Percentiles rank a stretch among this genome's conserved stretches.
These are phyloP conservation scores for Noctua pronuba DNA, from an alignment of 2,888 invertebrate genomes.

Conservation along the genomic window DNA sequence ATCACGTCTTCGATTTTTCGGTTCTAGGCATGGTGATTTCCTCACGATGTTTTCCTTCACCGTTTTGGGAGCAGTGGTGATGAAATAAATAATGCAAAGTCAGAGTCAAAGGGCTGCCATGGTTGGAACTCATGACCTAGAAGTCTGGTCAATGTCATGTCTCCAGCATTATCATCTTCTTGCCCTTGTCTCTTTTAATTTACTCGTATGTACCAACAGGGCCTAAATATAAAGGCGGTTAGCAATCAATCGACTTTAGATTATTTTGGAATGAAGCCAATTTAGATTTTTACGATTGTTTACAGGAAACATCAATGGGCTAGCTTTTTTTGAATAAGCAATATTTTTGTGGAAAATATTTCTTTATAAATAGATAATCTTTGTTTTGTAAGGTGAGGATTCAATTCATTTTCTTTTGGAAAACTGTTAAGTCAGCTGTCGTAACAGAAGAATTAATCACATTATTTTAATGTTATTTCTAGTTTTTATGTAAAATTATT, in stretches of 20 bases:
- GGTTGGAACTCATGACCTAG: neutral
- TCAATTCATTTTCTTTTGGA: neutral
- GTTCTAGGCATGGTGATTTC: neutral
- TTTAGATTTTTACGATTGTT: constrained; percentile 43
- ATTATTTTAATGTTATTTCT: neutral
- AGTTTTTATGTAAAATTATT: neutral
- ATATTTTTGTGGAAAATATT: constrained; percentile 3
- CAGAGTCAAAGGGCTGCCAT: no score
- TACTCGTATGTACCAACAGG: constrained; percentile 6
- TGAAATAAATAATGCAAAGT: neutral
- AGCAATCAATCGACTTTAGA: constrained; percentile 18
- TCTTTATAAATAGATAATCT: constrained; percentile 1
- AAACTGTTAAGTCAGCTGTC: neutral
- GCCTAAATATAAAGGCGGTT: constrained; percentile 17
- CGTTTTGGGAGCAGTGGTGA: neutral
- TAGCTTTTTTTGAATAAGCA: constrained; percentile 11
- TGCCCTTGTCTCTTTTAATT: neutral
- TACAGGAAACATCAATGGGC: constrained; percentile 36
- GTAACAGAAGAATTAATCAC: neutral
- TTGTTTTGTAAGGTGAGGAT: neutral
- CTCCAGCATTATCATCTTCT: no score
- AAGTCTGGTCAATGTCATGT: neutral
- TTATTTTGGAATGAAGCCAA: constrained; percentile 38
- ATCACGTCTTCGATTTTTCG: neutral
- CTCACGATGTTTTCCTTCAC: neutral